These are phyloP conservation scores for Leiothrix lutea DNA, from an alignment of 2,113 vertebrate genomes.

Conservation along the genomic window DNA sequence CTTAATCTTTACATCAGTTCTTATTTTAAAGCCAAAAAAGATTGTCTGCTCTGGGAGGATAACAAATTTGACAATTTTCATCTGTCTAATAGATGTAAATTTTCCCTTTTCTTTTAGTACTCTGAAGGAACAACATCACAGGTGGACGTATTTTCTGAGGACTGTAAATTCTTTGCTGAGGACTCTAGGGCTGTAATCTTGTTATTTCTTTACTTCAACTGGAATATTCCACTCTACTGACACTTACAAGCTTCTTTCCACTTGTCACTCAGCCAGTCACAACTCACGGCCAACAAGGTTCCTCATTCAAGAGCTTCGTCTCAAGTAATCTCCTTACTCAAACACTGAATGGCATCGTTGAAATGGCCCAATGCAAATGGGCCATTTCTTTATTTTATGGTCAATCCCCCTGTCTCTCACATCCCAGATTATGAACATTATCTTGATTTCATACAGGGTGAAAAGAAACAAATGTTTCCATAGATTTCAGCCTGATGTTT, in stretches of 20 bases:
- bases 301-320: not conserved
- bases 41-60: not conserved
- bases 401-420: not conserved
- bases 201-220: not conserved
- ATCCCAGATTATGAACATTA: not conserved
- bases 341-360: not conserved
- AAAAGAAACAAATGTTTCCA: not conserved
- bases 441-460: not conserved
- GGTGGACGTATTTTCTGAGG: not conserved
- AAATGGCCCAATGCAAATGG: not conserved
- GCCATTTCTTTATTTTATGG: not conserved
- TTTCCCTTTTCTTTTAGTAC: not conserved
- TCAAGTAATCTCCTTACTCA: not conserved
- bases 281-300: not conserved
- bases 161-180: not conserved
- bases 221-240: not conserved
- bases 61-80: not conserved
- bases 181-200: not conserved
- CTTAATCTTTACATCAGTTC: constrained; percentile 5
- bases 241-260: not conserved
- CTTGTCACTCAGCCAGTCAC: not conserved
- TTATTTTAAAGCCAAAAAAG: constrained; percentile 1
- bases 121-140: not conserved
- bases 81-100: not conserved
- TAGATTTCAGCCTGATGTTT: not conserved